Conservation (phyloP, 2,888 invertebrate species). For the Nemapogon koenigi region DNA sequence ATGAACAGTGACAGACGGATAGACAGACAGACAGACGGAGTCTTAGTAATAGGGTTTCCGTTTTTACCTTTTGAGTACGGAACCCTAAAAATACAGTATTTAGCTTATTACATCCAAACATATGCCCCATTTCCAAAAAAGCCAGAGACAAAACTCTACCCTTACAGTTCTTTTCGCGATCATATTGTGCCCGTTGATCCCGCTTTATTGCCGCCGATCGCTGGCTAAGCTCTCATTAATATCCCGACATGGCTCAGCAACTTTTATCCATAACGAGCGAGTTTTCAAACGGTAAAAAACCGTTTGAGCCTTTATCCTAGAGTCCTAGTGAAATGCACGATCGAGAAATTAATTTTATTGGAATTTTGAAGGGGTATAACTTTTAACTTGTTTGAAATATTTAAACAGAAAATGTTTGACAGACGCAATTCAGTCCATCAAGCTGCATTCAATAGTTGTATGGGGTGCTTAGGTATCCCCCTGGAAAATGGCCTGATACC, state of each 20-base stretch:
- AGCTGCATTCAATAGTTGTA: too few relatives aligned
- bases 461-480: too few relatives aligned
- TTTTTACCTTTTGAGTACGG: too few relatives aligned
- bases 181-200: slow-evolving; percentile 2
- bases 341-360: neutral
- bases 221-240: slow-evolving; percentile 11
- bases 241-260: slow-evolving; percentile 10
- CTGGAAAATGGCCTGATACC: too few relatives aligned
- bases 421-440: neutral
- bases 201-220: slow-evolving; percentile 4
- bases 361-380: neutral
- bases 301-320: slow-evolving; percentile 6
- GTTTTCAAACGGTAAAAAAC: slow-evolving; percentile 5
- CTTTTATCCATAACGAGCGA: slow-evolving; percentile 8
- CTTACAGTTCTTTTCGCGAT: too few relatives aligned
- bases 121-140: too few relatives aligned
- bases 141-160: too few relatives aligned
- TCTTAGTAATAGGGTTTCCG: too few relatives aligned
- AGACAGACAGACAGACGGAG: too few relatives aligned
- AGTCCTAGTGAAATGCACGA: slow-evolving; percentile 5
- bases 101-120: too few relatives aligned
- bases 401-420: neutral
- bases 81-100: too few relatives aligned
- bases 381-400: neutral
- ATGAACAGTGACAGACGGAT: too few relatives aligned